These are phyloP conservation scores for Conger conger DNA, from an alignment of 2,113 vertebrate species.

Conservation along the genomic window DNA sequence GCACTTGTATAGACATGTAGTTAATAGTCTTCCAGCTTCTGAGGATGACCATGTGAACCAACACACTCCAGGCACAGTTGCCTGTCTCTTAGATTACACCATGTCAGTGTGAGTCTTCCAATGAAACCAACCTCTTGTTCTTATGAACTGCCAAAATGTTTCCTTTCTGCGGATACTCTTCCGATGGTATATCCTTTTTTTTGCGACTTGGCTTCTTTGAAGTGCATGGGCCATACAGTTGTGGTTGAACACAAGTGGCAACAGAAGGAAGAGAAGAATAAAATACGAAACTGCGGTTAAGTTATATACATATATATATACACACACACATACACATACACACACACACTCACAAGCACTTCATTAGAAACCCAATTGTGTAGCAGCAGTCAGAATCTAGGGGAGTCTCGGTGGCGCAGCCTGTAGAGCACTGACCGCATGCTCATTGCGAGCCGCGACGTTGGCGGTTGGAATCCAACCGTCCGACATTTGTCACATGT, in stretches of 20 bases:
- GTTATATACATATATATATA: too few species aligned
- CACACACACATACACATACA: too few species aligned
- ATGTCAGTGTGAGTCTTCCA: background rate
- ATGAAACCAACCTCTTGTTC: background rate
- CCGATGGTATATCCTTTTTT: background rate
- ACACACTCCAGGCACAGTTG: background rate
- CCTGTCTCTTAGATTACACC: background rate
- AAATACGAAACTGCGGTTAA: background rate
- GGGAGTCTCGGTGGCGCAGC: too few species aligned
- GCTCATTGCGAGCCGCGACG: too few species aligned
- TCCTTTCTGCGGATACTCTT: background rate
- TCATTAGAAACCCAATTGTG: too few species aligned
- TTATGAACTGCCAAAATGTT: background rate
- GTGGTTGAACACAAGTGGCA: background rate
- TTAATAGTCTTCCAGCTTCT: background rate
- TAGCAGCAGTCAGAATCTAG: too few species aligned
- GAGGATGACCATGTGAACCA: background rate
- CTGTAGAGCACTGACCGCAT: too few species aligned
- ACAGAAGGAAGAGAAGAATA: background rate
- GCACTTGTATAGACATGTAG: background rate
- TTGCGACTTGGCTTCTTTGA: background rate
- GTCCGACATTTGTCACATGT: too few species aligned
- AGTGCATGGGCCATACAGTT: background rate
- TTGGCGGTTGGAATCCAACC: too few species aligned
- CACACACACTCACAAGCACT: too few species aligned